Evolutionary conservation across 2,888 invertebrate species (phyloP).

Genomic region (Chaetoderma sp.): DNA sequence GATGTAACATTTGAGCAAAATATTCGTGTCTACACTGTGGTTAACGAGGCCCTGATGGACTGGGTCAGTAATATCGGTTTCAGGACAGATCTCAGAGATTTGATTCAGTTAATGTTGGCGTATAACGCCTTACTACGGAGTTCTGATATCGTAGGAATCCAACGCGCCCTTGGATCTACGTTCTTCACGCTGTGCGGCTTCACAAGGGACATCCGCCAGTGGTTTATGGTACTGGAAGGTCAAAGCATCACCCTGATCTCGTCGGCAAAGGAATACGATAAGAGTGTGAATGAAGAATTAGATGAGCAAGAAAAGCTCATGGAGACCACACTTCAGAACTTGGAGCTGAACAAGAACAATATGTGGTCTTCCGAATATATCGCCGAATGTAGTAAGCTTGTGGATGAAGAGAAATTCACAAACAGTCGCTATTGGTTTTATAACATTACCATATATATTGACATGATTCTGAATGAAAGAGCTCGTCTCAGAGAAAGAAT

Average conservation of each 20-base stretch:
- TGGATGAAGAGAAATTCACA: background rate
- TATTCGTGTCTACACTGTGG: background rate
- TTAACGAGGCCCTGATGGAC: background rate
- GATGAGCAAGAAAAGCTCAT: background rate
- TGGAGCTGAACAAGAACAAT: background rate
- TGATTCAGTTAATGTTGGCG: background rate
- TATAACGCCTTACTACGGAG: background rate
- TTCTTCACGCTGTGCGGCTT: background rate
- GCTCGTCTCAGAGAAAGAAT: background rate
- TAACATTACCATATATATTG: background rate
- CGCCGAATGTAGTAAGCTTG: background rate
- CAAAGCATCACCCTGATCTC: background rate
- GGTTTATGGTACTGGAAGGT: slow-evolving; percentile 1
- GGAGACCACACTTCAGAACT: background rate
- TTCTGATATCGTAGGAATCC: background rate
- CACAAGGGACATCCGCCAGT: background rate
- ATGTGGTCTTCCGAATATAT: background rate
- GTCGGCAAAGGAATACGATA: background rate
- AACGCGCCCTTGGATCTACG: background rate
- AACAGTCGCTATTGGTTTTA: background rate
- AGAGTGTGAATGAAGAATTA: background rate
- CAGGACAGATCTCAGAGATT: background rate
- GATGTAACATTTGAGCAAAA: slow-evolving; percentile 1
- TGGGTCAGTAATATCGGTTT: too few species aligned
- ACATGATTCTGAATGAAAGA: background rate